Conservation (phyloP, 2,797 vertebrate genomes). For the Alosa sapidissima region DNA sequence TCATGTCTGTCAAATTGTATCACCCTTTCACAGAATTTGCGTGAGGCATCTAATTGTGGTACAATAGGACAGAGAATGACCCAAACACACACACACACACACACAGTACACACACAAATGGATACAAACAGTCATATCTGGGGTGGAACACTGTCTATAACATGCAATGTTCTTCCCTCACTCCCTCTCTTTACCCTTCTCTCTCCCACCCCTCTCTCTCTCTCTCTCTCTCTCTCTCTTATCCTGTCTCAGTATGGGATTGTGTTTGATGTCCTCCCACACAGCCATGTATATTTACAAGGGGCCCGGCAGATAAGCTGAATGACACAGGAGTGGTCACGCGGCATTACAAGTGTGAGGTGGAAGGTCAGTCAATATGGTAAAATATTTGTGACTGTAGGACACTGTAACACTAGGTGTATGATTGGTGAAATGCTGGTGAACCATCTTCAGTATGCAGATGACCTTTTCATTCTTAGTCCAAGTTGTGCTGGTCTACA, state of each 20-base stretch:
- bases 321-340: constrained; percentile 85
- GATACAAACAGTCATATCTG: no score
- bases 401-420: no score
- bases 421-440: no score
- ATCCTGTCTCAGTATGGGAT: constrained; percentile 79
- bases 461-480: no score
- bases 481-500: no score
- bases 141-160: no score
- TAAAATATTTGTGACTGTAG: no score
- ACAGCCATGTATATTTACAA: constrained; percentile 84
- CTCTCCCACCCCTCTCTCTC: no score
- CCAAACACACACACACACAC: not conserved
- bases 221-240: not conserved
- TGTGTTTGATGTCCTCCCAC: constrained; percentile 89
- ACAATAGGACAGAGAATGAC: not conserved
- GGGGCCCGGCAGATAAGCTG: constrained; percentile 86
- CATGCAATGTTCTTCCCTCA: not conserved
- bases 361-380: constrained; percentile 69
- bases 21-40: no score
- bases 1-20: no score
- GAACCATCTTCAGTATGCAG: no score
- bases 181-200: not conserved
- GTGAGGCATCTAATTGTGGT: no score
- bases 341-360: constrained; percentile 80
- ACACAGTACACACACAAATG: not conserved